Evolutionary conservation across 2,888 invertebrate genomes (phyloP), one percentile per base, ranked within the genome.

Genomic region (Cephus spinipes): DNA sequence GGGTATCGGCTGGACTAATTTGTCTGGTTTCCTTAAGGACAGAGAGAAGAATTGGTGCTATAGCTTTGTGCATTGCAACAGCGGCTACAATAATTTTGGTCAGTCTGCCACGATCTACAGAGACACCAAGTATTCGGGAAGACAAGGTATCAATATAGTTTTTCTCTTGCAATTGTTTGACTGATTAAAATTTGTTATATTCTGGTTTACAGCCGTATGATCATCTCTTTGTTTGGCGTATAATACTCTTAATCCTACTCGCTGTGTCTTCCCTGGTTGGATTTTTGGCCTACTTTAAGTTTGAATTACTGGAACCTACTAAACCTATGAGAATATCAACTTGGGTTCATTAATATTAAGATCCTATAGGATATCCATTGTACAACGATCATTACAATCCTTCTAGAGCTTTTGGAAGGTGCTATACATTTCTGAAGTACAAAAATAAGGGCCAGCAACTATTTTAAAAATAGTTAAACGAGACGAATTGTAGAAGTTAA

Each of bases 21-120:
- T 95, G 95, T 85, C 93, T 95, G 87, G 91, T 95, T 76, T 94
- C 95, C 3, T 91, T 95, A 73, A 94, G 94, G 86, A 94, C 94
- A 69, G 94, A 94, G 82, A 95, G 94, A 90, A 94, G 93, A 87
- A 91, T 95, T 80, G 95, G 95, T 77, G 94, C 94, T 89, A 91
- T 94, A 82, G 93, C 94, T 73, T 87, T 96, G 78, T 88, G 92
- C 73, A 86, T 93, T 82, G 93, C 95, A 36, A 89, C 93, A 69
- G 73, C 93, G 81, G 85, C 95, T 79, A 95, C 95, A 40, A 87
- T 94, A 73, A 88, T 94, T 83, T 90, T 95, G 81, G 87, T 95
- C 79, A 89, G 92, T 78, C 93, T 96, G 90, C 95, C 96, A 86
- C 92, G 92, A 88, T 92, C 90, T 76, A 87, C 93, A 36, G 92